These are phyloP conservation scores for Lysandra coridon DNA, from an alignment of 2,888 invertebrate genomes.

Conservation along the genomic window DNA sequence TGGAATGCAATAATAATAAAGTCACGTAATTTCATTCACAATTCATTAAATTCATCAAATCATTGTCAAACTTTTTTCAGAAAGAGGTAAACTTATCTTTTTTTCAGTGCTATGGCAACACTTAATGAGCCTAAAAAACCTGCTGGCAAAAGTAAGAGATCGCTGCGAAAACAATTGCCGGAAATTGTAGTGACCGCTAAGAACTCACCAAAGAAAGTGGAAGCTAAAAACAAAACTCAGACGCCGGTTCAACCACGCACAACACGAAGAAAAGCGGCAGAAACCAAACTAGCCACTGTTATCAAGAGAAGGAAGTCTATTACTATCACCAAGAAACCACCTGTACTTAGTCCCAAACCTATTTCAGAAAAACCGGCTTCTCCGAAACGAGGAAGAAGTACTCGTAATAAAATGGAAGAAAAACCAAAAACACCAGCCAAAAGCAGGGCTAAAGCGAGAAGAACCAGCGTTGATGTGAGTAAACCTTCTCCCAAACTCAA, in stretches of 20 bases:
- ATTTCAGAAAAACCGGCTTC: constrained; percentile 34
- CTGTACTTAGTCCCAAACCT: constrained; percentile 49
- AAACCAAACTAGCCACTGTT: background rate
- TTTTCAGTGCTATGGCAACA: constrained; percentile 23
- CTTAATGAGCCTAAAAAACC: constrained; percentile 8
- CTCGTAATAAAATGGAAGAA: constrained; percentile 32
- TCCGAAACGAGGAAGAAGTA: constrained; percentile 4
- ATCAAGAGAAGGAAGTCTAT: constrained; percentile 49
- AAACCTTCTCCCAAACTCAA: constrained; percentile 55
- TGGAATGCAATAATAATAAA: no score
- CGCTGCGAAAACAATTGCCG: constrained; percentile 16
- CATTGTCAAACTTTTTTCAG: no score
- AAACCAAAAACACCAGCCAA: constrained; percentile 50
- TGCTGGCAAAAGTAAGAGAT: constrained; percentile 25
- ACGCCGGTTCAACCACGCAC: background rate
- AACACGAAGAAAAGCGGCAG: constrained; percentile 32
- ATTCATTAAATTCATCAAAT: no score
- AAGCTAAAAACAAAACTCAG: constrained; percentile 6
- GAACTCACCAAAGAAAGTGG: constrained; percentile 34
- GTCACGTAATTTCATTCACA: no score
- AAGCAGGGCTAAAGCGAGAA: constrained; percentile 48
- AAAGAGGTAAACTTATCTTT: no score
- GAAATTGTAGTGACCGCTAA: constrained; percentile 12
- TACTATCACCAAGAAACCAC: constrained; percentile 55
- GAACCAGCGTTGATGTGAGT: constrained; percentile 45